A percentile compares a stretch with the other conserved stretches of the same genome.
phyloP scores from a whole-genome alignment of 2,797 vertebrate species.

The Poecilia velifera region DNA sequence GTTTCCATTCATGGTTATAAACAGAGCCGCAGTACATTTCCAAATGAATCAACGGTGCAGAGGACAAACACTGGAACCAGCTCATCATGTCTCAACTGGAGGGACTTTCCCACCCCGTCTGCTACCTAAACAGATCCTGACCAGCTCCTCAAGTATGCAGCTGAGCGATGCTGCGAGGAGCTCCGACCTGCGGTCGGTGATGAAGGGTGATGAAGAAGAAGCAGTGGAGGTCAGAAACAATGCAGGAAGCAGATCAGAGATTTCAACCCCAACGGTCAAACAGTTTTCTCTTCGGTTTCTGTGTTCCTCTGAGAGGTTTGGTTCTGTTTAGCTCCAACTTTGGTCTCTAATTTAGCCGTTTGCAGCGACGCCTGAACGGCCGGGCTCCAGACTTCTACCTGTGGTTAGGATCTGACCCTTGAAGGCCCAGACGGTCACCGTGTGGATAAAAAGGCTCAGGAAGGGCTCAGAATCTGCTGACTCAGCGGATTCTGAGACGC shows the following conservation, averaged over 20 bases:
- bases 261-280: neutral
- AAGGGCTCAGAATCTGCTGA: neutral
- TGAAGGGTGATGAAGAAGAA: slow-evolving; percentile 27
- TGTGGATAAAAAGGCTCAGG: neutral
- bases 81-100: slow-evolving; percentile 42
- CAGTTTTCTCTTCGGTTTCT: neutral
- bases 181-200: slow-evolving; percentile 41
- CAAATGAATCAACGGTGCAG: slow-evolving; percentile 51
- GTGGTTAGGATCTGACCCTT: neutral
- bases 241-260: slow-evolving; percentile 6
- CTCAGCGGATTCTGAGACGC: neutral
- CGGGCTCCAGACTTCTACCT: neutral
- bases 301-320: neutral
- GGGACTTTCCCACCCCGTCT: slow-evolving; percentile 78
- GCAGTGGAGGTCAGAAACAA: slow-evolving; percentile 10
- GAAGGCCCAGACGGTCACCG: neutral
- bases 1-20: slow-evolving; percentile 50
- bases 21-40: slow-evolving; percentile 40
- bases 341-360: neutral
- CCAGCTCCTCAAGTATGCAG: slow-evolving; percentile 56
- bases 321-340: neutral
- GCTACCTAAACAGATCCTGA: slow-evolving; percentile 75
- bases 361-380: neutral
- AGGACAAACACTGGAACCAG: slow-evolving; percentile 42
- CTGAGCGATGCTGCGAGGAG: slow-evolving; percentile 29